phyloP scores from a whole-genome alignment of 2,113 vertebrate species.

The Nerophis ophidion region DNA sequence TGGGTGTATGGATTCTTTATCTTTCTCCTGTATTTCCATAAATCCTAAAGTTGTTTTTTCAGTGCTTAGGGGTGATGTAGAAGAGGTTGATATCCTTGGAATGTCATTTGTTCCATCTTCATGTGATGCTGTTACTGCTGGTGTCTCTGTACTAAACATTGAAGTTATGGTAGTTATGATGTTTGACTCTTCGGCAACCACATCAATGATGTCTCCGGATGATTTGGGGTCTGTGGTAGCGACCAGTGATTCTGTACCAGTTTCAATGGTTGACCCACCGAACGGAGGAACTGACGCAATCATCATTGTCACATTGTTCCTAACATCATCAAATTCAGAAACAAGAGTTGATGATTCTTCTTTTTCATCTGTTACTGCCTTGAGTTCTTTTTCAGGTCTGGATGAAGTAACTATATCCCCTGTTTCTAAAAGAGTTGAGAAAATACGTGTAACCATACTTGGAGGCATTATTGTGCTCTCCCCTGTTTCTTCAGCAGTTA shows the following conservation, averaged over 20 bases:
- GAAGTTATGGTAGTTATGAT: not conserved
- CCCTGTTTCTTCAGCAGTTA: not conserved
- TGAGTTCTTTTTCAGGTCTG: not conserved
- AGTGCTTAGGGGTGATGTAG: not conserved
- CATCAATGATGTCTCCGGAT: not conserved
- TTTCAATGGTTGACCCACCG: not conserved
- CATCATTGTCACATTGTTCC: not conserved
- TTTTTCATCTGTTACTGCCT: not conserved
- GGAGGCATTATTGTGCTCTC: not conserved
- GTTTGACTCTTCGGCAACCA: not conserved
- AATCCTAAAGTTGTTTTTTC: not conserved
- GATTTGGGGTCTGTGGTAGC: rapidly evolving
- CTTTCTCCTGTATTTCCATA: not conserved
- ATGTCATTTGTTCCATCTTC: not conserved
- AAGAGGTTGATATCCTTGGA: not conserved
- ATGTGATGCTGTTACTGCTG: not conserved
- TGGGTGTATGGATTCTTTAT: too few species aligned
- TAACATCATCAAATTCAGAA: not conserved
- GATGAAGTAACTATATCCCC: not conserved
- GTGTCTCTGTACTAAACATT: conserved; percentile 1
- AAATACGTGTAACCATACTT: not conserved
- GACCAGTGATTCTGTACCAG: not conserved
- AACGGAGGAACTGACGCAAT: not conserved
- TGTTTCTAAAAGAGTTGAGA: not conserved
- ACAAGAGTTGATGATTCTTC: not conserved